Percentiles rank a stretch among this genome's conserved stretches.
Conservation (phyloP, 2,113 vertebrate genomes). For the Sitta europaea region DNA sequence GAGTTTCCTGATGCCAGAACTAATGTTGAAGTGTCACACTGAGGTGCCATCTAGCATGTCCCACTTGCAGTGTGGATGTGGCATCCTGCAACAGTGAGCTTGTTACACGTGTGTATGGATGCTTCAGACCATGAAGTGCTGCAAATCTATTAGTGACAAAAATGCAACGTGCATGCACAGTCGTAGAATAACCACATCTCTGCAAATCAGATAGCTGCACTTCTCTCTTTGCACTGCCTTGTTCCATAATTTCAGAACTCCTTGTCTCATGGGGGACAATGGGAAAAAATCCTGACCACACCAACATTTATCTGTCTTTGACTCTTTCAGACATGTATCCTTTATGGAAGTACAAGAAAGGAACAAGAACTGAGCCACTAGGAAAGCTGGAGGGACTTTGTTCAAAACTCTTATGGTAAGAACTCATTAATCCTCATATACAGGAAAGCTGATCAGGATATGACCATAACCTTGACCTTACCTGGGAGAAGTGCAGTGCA, state of each 20-base stretch:
- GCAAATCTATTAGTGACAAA: neutral
- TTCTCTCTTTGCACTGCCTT: neutral
- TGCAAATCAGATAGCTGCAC: neutral
- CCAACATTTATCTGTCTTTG: neutral
- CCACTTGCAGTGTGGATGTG: neutral
- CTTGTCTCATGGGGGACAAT: neutral
- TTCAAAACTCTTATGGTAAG: neutral
- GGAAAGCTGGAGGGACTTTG: neutral
- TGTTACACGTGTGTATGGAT: fast-evolving
- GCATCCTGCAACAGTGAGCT: neutral
- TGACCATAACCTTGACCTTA: neutral
- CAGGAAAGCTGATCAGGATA: neutral
- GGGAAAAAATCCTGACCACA: neutral
- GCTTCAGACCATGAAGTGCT: neutral
- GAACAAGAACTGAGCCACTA: neutral
- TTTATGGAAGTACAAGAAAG: neutral
- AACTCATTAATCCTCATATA: neutral
- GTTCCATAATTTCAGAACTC: neutral
- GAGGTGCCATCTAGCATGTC: neutral
- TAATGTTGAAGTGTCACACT: neutral
- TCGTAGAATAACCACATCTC: neutral
- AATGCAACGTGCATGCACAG: neutral
- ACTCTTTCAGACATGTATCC: neutral
- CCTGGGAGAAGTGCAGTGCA: neutral
- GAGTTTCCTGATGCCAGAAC: neutral